Evolutionary conservation across 2,113 vertebrate genomes (phyloP).

Genomic region (Suncus etruscus): DNA sequence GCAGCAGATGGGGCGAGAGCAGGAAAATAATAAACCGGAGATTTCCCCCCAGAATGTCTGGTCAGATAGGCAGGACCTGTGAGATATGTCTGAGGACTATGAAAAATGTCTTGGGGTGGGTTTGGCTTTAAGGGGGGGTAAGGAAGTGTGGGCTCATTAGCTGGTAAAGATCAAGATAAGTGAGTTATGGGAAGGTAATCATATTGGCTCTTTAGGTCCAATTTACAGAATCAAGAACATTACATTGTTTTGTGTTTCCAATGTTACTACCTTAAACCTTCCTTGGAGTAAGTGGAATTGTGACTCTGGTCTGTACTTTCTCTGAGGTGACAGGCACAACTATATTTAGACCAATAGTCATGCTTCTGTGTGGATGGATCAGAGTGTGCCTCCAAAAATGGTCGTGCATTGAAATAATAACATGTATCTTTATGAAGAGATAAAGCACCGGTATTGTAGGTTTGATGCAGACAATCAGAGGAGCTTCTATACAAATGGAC

Average conservation of each 20-base stretch:
- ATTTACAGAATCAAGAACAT: slow-evolving; percentile 14
- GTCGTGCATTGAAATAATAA: not conserved
- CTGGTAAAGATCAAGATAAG: not conserved
- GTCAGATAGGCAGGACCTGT: not conserved
- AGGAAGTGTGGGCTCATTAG: not conserved
- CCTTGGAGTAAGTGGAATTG: slow-evolving; percentile 40
- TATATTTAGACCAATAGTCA: slow-evolving; percentile 76
- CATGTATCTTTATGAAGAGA: not conserved
- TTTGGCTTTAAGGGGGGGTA: not conserved
- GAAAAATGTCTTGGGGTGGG: not conserved
- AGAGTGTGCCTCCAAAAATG: slow-evolving; percentile 60
- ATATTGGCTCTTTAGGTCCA: slow-evolving; percentile 14
- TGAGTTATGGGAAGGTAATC: not conserved
- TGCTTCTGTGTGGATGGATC: slow-evolving; percentile 60
- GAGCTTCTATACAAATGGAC: not conserved
- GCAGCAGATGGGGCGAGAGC: not conserved
- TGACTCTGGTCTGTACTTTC: slow-evolving; percentile 63
- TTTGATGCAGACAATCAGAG: not conserved
- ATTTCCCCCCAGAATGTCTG: not conserved
- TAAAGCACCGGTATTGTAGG: not conserved
- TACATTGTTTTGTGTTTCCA: slow-evolving; percentile 26
- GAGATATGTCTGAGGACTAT: not conserved
- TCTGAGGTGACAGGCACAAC: slow-evolving; percentile 59
- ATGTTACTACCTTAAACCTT: slow-evolving; percentile 54
- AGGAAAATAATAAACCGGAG: not conserved